These are phyloP conservation scores for Pachyramphus minor DNA, from an alignment of 2,113 vertebrate genomes.

Conservation along the genomic window DNA sequence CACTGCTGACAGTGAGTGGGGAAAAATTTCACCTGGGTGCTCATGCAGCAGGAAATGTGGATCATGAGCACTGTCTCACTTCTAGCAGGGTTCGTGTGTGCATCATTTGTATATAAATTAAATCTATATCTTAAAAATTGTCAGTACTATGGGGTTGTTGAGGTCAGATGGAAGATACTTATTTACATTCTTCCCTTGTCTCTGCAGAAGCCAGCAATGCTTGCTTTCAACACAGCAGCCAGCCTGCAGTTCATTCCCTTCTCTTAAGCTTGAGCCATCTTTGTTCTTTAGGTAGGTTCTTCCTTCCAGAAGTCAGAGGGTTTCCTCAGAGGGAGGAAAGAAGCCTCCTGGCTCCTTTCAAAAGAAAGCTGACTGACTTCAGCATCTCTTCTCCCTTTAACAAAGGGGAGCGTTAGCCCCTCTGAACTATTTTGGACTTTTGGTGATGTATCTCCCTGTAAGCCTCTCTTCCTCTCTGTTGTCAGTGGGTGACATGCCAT, in stretches of 20 bases:
- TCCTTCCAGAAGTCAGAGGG: not conserved
- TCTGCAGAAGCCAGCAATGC: not conserved
- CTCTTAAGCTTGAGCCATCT: not conserved
- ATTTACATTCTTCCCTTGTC: not conserved
- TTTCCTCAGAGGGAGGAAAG: not conserved
- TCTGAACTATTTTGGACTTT: not conserved
- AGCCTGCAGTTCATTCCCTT: not conserved
- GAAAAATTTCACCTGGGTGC: not conserved
- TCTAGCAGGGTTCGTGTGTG: not conserved
- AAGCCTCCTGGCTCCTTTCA: not conserved
- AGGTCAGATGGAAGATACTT: not conserved
- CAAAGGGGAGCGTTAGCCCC: not conserved
- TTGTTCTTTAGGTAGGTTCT: not conserved
- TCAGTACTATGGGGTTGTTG: not conserved
- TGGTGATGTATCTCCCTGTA: not conserved
- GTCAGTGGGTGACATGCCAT: not conserved
- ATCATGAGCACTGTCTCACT: not conserved
- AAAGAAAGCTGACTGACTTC: not conserved
- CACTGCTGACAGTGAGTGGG: not conserved
- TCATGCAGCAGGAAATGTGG: not conserved
- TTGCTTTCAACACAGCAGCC: not conserved
- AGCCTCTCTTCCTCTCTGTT: not conserved
- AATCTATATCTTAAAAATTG: not conserved
- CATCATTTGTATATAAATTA: not conserved
- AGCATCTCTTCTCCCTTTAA: not conserved